Conservation (phyloP, 2,797 vertebrate species). For the Varecia variegata region DNA sequence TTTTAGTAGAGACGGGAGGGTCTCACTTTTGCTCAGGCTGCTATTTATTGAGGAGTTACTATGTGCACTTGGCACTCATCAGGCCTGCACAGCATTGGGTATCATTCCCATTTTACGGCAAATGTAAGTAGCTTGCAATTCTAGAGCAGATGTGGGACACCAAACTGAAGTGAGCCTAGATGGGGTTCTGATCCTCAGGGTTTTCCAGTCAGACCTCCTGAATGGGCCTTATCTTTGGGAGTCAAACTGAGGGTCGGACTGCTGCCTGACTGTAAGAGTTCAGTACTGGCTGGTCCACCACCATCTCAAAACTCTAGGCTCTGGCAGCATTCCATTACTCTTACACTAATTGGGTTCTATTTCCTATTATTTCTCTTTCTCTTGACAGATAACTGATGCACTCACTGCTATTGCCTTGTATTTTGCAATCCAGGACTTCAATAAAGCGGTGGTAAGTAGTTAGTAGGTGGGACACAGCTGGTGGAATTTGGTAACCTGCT, state of each 20-base stretch:
- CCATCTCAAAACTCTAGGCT: not conserved
- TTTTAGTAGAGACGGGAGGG: no score
- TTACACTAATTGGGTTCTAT: not conserved
- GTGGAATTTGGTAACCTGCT: conserved; percentile 32
- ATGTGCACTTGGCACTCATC: not conserved
- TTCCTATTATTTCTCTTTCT: conserved; percentile 56
- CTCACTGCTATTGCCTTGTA: conserved; percentile 95
- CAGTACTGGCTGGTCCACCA: not conserved
- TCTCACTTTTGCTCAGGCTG: not conserved
- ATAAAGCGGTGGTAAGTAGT: conserved; percentile 94
- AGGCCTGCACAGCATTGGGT: not conserved
- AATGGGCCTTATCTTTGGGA: not conserved
- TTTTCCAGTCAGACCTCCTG: not conserved
- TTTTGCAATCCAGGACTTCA: conserved; percentile 93
- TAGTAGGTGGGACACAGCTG: not conserved
- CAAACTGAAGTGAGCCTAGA: not conserved
- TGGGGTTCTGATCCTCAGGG: not conserved
- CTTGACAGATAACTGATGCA: conserved; percentile 91
- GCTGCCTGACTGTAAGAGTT: not conserved
- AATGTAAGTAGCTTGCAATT: not conserved
- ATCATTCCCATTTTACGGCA: conserved; percentile 18
- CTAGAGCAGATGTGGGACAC: not conserved
- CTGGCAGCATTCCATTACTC: not conserved
- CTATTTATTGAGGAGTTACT: not conserved
- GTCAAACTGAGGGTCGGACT: not conserved